A percentile compares a stretch with the other conserved stretches of the same genome.
These are phyloP conservation scores for Zaprionus inermis DNA, from an alignment of 1,140 invertebrate species.

Conservation along the genomic window DNA sequence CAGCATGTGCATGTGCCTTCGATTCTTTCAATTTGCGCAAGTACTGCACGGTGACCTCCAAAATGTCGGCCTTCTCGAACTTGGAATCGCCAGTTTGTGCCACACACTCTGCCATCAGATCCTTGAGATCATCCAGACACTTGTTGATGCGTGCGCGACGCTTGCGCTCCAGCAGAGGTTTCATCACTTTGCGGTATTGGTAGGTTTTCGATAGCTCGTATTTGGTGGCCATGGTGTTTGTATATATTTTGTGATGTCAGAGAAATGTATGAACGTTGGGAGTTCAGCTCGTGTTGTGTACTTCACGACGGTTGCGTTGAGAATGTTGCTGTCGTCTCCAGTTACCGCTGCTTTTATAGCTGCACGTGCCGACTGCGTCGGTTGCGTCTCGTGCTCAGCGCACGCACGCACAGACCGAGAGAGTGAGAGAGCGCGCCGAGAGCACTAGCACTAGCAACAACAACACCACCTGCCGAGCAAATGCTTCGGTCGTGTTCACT, in stretches of 20 bases:
- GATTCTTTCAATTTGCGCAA: slow-evolving; percentile 91
- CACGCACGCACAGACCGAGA: slow-evolving; percentile 49
- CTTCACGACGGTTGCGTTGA: slow-evolving; percentile 70
- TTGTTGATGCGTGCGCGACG: slow-evolving; percentile 96
- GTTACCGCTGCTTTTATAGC: slow-evolving; percentile 76
- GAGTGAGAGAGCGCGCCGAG: slow-evolving; percentile 3
- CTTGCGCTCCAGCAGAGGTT: slow-evolving; percentile 97
- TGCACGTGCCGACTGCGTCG: slow-evolving; percentile 69
- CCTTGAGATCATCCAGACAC: slow-evolving; percentile 96
- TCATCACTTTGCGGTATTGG: slow-evolving; percentile 97
- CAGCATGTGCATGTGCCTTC: slow-evolving; percentile 77
- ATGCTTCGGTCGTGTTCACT: slow-evolving; percentile 36
- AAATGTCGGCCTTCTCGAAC: slow-evolving; percentile 98
- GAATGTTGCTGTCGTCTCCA: slow-evolving; percentile 74
- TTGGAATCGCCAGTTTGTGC: slow-evolving; percentile 94
- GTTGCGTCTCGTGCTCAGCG: slow-evolving; percentile 74
- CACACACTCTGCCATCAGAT: slow-evolving; percentile 94
- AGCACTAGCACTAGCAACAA: slow-evolving; percentile 16
- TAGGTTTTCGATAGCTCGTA: slow-evolving; percentile 90
- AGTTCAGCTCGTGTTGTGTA: slow-evolving; percentile 50
- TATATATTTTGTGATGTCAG: slow-evolving; percentile 26
- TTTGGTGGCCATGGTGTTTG: slow-evolving; percentile 72
- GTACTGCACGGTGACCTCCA: slow-evolving; percentile 97
- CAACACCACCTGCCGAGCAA: slow-evolving; percentile 73
- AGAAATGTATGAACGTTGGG: slow-evolving; percentile 13